These are phyloP conservation scores for Colletes collaris DNA, from an alignment of 2,888 invertebrate genomes.

Conservation along the genomic window DNA sequence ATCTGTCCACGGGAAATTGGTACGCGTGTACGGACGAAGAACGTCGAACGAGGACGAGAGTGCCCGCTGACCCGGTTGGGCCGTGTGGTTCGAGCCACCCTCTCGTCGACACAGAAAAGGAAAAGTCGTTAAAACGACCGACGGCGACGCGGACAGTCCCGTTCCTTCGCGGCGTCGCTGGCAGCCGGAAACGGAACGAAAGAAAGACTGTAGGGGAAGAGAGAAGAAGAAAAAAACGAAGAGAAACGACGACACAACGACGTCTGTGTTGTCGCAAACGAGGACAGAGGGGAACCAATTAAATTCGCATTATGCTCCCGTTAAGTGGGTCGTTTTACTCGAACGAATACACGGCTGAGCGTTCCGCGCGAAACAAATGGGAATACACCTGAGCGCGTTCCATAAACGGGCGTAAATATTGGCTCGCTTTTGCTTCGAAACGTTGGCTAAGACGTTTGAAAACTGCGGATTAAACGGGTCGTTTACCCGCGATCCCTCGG, in stretches of 20 bases:
- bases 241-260: neutral
- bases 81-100: conserved; percentile 16
- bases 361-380: neutral
- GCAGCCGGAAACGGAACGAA: neutral
- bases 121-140: conserved; percentile 33
- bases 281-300: conserved; percentile 26
- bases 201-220: neutral
- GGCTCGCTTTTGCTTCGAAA: neutral
- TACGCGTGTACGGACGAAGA: neutral
- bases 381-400: neutral
- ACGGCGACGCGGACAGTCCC: conserved; percentile 12
- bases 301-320: conserved; percentile 19
- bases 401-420: conserved; percentile 6
- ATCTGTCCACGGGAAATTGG: neutral
- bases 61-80: conserved; percentile 48
- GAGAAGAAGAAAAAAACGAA: neutral
- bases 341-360: neutral
- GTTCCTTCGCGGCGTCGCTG: neutral
- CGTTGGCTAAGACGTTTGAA: neutral
- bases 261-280: conserved; percentile 19
- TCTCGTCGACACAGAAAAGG: conserved; percentile 11
- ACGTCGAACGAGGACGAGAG: conserved; percentile 40
- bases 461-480: too few relatives aligned
- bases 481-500: too few relatives aligned
- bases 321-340: conserved; percentile 22